These are phyloP conservation scores for Lucifuga dentata DNA, from an alignment of 2,113 vertebrate genomes.

Conservation along the genomic window DNA sequence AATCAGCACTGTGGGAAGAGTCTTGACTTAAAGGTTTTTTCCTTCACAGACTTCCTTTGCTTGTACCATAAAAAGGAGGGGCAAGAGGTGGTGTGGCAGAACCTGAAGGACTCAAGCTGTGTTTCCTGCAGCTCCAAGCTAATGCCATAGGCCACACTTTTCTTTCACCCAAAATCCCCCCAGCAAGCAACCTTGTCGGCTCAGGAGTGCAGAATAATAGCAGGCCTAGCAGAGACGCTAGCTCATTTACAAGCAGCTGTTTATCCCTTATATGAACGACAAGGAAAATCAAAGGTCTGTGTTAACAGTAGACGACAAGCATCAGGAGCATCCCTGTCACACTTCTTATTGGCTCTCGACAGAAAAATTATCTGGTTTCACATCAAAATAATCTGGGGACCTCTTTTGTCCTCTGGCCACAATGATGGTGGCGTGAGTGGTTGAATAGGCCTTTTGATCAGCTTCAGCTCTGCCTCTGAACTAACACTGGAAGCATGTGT, in stretches of 20 bases:
- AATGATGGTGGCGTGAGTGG: conserved; percentile 68
- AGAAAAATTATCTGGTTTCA: conserved; percentile 83
- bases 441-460: conserved; percentile 79
- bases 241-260: conserved; percentile 96
- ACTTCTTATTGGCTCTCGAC: conserved; percentile 75
- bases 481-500: conserved; percentile 59
- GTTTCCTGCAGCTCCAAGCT: conserved; percentile 85
- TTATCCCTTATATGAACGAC: conserved; percentile 88
- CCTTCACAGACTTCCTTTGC: conserved; percentile 82
- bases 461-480: conserved; percentile 49
- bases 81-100: conserved; percentile 45
- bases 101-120: conserved; percentile 83
- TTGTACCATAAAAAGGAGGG: conserved; percentile 47
- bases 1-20: conserved; percentile 84
- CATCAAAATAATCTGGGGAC: conserved; percentile 82
- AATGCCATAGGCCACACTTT: conserved; percentile 85
- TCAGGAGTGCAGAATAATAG: conserved; percentile 88
- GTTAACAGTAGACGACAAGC: conserved; percentile 88
- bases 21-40: conserved; percentile 84
- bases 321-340: conserved; percentile 82
- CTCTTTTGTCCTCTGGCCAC: conserved; percentile 71
- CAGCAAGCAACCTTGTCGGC: conserved; percentile 91
- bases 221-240: conserved; percentile 80
- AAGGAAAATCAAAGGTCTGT: conserved; percentile 86
- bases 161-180: conserved; percentile 86